phyloP scores from a whole-genome alignment of 2,113 vertebrate genomes.

The Leptobrachium ailaonicum region DNA sequence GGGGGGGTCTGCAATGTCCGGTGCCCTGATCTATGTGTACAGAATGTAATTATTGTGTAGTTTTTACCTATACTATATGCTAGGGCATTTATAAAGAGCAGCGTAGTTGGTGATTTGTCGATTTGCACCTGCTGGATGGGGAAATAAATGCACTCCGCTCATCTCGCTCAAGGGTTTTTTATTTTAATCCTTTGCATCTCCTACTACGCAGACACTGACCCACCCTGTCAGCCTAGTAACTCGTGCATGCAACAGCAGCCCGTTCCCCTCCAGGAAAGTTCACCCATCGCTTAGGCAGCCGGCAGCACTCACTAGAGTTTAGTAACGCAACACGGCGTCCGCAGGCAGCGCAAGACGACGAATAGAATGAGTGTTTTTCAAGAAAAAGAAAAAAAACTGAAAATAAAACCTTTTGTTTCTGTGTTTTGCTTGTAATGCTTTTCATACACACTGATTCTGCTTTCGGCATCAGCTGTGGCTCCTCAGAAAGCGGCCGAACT shows the following conservation, averaged over 20 bases:
- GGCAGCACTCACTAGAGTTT: not conserved
- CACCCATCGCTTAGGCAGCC: not conserved
- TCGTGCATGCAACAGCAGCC: not conserved
- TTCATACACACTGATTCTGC: not conserved
- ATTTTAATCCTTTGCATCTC: not conserved
- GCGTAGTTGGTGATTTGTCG: not conserved
- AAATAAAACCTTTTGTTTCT: not conserved
- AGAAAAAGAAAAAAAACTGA: not conserved
- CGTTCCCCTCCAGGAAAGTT: not conserved
- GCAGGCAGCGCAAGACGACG: not conserved
- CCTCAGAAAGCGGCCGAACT: too few species aligned
- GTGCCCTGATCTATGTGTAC: not conserved
- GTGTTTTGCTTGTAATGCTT: not conserved
- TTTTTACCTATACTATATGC: not conserved
- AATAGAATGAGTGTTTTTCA: not conserved
- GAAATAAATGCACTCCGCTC: not conserved
- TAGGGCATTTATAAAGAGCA: not conserved
- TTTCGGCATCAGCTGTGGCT: not conserved
- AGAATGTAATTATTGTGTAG: not conserved
- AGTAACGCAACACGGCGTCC: not conserved
- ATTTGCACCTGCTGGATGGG: not conserved
- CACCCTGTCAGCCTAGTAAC: not conserved
- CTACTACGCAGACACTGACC: not conserved
- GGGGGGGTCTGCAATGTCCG: not conserved
- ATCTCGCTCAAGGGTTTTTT: not conserved